Conservation (phyloP, 2,797 vertebrate genomes). For the Hemibagrus guttatus region DNA sequence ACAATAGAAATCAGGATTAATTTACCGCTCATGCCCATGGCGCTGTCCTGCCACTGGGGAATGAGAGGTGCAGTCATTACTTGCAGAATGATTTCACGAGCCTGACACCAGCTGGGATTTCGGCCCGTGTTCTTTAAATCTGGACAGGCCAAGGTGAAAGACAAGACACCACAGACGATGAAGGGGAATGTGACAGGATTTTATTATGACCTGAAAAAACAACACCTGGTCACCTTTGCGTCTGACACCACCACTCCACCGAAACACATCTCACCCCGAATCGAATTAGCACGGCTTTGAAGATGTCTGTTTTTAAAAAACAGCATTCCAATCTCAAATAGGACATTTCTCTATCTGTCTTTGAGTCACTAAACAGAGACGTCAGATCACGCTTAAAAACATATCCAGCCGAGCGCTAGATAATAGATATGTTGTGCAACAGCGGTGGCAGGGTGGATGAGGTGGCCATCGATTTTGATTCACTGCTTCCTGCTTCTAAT, state of each 20-base stretch:
- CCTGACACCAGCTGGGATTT: conserved; percentile 48
- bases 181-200: conserved; percentile 53
- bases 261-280: not conserved
- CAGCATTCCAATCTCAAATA: not conserved
- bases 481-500: not conserved
- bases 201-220: conserved; percentile 38
- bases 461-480: not conserved
- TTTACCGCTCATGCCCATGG: conserved; percentile 28
- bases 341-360: not conserved
- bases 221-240: conserved; percentile 40
- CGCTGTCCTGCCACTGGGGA: conserved; percentile 39
- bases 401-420: not conserved
- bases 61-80: conserved; percentile 49
- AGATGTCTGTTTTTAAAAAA: not conserved
- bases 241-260: conserved; percentile 18
- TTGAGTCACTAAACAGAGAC: not conserved
- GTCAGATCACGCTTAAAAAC: not conserved
- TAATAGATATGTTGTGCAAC: not conserved
- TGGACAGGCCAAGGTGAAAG: conserved; percentile 45
- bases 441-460: not conserved
- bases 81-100: conserved; percentile 44
- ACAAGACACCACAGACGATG: conserved; percentile 41
- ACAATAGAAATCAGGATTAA: conserved; percentile 48
- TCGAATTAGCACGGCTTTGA: conserved; percentile 5
- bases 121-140: conserved; percentile 36